These are phyloP conservation scores for Cheilosia scutellata DNA, from an alignment of 2,888 invertebrate genomes.

Conservation along the genomic window DNA sequence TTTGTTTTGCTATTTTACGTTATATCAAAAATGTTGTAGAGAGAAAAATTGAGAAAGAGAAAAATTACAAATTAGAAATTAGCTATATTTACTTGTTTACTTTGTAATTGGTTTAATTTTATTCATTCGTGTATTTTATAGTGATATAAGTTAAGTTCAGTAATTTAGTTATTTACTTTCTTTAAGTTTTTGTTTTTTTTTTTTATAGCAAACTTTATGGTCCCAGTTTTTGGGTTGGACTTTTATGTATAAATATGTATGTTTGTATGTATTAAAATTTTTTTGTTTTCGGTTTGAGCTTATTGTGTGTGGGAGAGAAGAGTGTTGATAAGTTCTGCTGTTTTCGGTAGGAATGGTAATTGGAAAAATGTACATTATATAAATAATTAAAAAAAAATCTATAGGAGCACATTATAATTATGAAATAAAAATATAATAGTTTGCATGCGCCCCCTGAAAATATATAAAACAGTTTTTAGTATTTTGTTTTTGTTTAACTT, in stretches of 20 bases:
- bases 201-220: slow-evolving; percentile 66
- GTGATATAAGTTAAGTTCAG: slow-evolving; percentile 69
- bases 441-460: slow-evolving; percentile 26
- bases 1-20: slow-evolving; percentile 23
- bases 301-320: slow-evolving; percentile 40
- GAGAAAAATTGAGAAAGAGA: slow-evolving; percentile 55
- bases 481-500: slow-evolving; percentile 33
- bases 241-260: slow-evolving; percentile 48
- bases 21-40: slow-evolving; percentile 50
- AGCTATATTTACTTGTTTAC: slow-evolving; percentile 32
- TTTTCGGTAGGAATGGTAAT: slow-evolving; percentile 70
- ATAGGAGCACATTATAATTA: slow-evolving; percentile 26
- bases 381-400: slow-evolving; percentile 20
- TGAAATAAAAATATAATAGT: slow-evolving; percentile 9
- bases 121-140: slow-evolving; percentile 35
- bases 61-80: slow-evolving; percentile 42
- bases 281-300: slow-evolving; percentile 14
- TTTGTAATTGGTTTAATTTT: slow-evolving; percentile 23
- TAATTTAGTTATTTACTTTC: slow-evolving; percentile 37
- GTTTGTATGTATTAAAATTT: slow-evolving; percentile 5
- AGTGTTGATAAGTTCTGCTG: slow-evolving; percentile 45
- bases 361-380: slow-evolving; percentile 9
- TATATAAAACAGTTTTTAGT: slow-evolving; percentile 13
- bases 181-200: slow-evolving; percentile 23
- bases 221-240: slow-evolving; percentile 76